Conservation (phyloP, 2,113 vertebrate genomes). For the Myrmecophaga tridactyla region DNA sequence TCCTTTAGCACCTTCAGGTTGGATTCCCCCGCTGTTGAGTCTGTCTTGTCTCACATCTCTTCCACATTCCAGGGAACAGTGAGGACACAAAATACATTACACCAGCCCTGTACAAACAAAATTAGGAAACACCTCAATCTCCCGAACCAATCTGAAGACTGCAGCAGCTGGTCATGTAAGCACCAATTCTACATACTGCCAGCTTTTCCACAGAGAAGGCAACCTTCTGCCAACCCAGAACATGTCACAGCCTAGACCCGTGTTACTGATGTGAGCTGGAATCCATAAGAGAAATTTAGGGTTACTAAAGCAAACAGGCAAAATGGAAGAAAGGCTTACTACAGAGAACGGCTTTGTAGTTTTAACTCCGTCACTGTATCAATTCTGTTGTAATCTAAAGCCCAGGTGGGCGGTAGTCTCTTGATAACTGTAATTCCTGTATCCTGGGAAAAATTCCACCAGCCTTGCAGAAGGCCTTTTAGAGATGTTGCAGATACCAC, state of each 20-base stretch:
- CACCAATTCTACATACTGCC: neutral
- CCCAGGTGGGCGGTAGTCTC: neutral
- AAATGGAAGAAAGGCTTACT: neutral
- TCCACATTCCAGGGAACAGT: neutral
- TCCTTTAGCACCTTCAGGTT: neutral
- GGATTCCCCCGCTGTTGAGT: neutral
- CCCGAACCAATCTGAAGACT: neutral
- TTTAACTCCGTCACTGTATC: neutral
- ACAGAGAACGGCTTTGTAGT: neutral
- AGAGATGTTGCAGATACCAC: neutral
- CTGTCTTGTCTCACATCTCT: neutral
- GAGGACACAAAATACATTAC: neutral
- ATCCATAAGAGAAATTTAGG: neutral
- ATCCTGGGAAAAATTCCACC: constrained; percentile 21
- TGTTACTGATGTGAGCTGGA: neutral
- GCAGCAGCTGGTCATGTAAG: neutral
- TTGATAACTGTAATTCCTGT: constrained; percentile 36
- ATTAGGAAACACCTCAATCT: neutral
- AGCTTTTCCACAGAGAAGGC: neutral
- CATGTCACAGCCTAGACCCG: neutral
- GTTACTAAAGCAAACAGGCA: constrained; percentile 15
- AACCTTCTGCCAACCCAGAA: neutral
- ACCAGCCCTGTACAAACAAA: neutral
- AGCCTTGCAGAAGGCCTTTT: neutral
- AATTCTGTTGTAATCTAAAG: constrained; percentile 43